Evolutionary conservation across 2,797 vertebrate species (phyloP), one percentile per base, ranked within the genome.

Genomic region (Macrochelys suwanniensis): DNA sequence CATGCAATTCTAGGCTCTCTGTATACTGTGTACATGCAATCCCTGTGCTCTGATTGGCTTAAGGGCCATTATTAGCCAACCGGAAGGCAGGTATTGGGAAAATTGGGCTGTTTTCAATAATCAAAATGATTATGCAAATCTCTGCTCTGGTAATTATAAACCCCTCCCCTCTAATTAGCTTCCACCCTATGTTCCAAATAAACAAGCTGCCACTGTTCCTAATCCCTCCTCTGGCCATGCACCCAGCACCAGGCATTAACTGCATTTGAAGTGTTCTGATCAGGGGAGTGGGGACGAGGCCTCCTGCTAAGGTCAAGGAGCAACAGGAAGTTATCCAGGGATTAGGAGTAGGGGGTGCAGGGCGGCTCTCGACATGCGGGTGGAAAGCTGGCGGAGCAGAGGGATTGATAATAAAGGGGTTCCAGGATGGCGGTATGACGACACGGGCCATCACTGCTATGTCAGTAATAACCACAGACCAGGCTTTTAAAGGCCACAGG

Each of bases 1-100:
- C 19, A 37, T n/a, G 25, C 61, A 6, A 16, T 1, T 53, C 47
- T n/a, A 65, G 54, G 28, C 28, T 5, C 51, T 17, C 5, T 0
- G 0, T 12, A 42, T 85, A 57, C 0, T 0, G 23, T 0, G 0
- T 12, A 25, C 51, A 37, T 0, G 0, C 45, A 79, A 45, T 31
- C 49, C 17, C 37, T 9, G 56, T 21, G 5, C 28, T 65, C 53
- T 6, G 26, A 4, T 12, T 1, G 26, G n/a, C 11, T 0, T 54
- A 13, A 9, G 49, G 37, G 10, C 0, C n/a, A 31, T 28, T 56
- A 54, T 12, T 45, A 68, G 6, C 13, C 25, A 50, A 45, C 7
- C 10, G 37, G 45, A 26, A 19, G 10, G 53, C 77, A 87, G 80
- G 26, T 1, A 0, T 13, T 1, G 16, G 28, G 15, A 47, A 54